These are phyloP conservation scores for Callocephalon fimbriatum DNA, from an alignment of 2,113 vertebrate species.

Conservation along the genomic window DNA sequence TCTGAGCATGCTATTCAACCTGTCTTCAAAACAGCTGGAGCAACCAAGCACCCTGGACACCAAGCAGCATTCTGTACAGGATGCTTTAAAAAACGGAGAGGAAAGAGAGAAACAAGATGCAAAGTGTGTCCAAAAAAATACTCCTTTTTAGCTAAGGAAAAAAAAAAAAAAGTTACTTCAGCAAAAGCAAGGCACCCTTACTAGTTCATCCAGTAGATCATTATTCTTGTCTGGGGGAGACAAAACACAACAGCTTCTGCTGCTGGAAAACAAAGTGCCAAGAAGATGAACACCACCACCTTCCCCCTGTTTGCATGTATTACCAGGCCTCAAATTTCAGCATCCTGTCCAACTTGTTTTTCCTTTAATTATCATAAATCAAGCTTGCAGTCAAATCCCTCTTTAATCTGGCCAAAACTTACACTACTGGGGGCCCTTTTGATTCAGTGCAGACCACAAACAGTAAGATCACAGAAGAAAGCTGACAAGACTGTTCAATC, in stretches of 20 bases:
- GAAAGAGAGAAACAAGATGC: neutral
- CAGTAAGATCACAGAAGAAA: neutral
- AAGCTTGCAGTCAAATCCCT: neutral
- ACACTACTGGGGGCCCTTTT: neutral
- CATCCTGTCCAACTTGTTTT: constrained; percentile 53
- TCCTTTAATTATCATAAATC: constrained; percentile 45
- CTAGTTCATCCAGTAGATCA: neutral
- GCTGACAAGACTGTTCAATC: neutral
- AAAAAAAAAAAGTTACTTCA: neutral
- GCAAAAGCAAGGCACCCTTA: neutral
- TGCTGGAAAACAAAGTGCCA: neutral
- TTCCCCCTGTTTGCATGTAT: neutral
- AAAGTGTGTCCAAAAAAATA: neutral
- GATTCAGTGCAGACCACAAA: neutral
- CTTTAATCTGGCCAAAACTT: neutral
- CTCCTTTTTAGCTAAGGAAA: neutral
- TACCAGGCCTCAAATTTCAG: constrained; percentile 26
- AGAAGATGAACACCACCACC: neutral
- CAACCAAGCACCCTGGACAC: neutral
- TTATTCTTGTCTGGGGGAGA: neutral
- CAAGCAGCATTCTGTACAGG: neutral
- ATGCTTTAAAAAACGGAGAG: neutral
- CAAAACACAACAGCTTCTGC: neutral
- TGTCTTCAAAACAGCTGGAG: neutral
- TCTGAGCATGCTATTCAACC: neutral